phyloP scores from a whole-genome alignment of 2,113 vertebrate genomes.

The Proterorhinus semilunaris region DNA sequence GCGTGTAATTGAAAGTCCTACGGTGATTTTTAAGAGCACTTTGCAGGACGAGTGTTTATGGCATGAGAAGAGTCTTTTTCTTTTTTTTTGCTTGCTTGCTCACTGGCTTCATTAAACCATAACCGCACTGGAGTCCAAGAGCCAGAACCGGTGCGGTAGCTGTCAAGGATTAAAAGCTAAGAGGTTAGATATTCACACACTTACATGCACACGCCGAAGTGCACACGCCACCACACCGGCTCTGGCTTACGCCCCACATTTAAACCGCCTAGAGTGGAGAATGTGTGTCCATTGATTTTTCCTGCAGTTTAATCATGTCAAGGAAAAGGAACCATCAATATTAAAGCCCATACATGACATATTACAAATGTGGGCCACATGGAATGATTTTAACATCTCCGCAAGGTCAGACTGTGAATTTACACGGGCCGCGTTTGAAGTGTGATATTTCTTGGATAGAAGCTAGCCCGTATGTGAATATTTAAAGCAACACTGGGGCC shows the following conservation, averaged over 20 bases:
- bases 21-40: slow-evolving; percentile 24
- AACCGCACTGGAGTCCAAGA: slow-evolving; percentile 14
- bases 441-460: background rate
- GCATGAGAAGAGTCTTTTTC: slow-evolving; percentile 32
- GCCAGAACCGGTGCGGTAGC: slow-evolving; percentile 34
- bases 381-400: slow-evolving; percentile 34
- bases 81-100: slow-evolving; percentile 22
- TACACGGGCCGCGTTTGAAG: slow-evolving; percentile 17
- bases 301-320: slow-evolving; percentile 19
- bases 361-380: slow-evolving; percentile 49
- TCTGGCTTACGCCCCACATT: slow-evolving; percentile 3
- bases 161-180: slow-evolving; percentile 47
- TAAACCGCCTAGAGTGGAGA: slow-evolving; percentile 24
- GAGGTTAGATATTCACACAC: slow-evolving; percentile 43
- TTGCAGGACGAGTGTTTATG: slow-evolving; percentile 18
- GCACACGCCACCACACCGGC: background rate
- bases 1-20: slow-evolving; percentile 29
- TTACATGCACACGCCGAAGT: slow-evolving; percentile 12
- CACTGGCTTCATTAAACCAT: slow-evolving; percentile 21
- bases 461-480: too few species aligned
- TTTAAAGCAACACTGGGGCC: too few species aligned
- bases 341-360: slow-evolving; percentile 48
- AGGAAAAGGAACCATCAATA: slow-evolving; percentile 40
- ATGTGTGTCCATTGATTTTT: slow-evolving; percentile 15
- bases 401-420: slow-evolving; percentile 23